These are phyloP conservation scores for Drosophila merina DNA, from an alignment of 2,888 invertebrate species.

Conservation along the genomic window DNA sequence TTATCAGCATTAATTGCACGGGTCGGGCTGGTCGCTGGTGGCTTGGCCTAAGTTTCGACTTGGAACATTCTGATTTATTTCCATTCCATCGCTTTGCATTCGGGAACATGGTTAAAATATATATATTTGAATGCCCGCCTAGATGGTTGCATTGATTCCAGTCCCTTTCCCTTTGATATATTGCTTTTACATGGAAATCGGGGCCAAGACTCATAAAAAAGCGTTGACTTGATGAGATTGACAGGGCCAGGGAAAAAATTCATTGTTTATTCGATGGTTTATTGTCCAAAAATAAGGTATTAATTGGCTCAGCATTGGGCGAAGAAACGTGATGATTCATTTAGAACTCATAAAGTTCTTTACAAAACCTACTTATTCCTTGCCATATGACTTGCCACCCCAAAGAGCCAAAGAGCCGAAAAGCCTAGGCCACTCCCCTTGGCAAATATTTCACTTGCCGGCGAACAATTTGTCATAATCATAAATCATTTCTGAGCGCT, in stretches of 20 bases:
- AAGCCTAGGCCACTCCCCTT: constrained; percentile 3
- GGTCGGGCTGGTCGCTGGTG: constrained; percentile 16
- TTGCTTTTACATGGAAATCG: constrained; percentile 50
- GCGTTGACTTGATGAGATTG: constrained; percentile 22
- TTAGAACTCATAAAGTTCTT: neutral
- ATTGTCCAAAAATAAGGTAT: constrained; percentile 17
- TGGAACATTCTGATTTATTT: constrained; percentile 62
- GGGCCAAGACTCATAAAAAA: constrained; percentile 33
- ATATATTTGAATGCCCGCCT: constrained; percentile 50
- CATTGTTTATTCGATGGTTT: constrained; percentile 17
- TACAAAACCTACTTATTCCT: constrained; percentile 5
- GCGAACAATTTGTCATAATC: constrained; percentile 80
- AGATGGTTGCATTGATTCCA: constrained; percentile 52
- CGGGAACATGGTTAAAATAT: constrained; percentile 4
- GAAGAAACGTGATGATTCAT: neutral
- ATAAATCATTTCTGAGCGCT: constrained; percentile 81
- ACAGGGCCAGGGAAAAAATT: constrained; percentile 12
- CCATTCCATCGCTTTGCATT: constrained; percentile 32
- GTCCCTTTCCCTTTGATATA: constrained; percentile 44
- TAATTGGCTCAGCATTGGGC: constrained; percentile 15
- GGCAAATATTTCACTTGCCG: constrained; percentile 53
- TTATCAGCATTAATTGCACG: constrained; percentile 80
- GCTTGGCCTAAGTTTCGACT: constrained; percentile 35
- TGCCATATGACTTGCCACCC: constrained; percentile 15
- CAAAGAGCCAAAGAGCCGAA: neutral